Conservation (phyloP, 2,888 invertebrate species). For the Troides oblongomaculatus region DNA sequence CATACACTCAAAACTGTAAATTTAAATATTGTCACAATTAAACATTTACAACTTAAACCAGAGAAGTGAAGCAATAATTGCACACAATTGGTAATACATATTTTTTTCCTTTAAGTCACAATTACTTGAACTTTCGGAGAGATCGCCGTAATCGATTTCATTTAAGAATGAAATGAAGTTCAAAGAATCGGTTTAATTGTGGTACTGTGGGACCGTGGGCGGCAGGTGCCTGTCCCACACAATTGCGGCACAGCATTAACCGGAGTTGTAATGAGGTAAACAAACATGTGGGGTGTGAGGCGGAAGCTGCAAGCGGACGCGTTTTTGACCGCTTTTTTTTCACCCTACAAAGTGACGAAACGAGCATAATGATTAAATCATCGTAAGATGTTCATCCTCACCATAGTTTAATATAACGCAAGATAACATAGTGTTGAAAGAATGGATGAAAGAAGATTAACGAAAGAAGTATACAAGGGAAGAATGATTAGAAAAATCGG, state of each 20-base stretch:
- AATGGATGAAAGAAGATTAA: no score
- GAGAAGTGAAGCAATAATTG: slow-evolving; percentile 12
- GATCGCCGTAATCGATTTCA: slow-evolving; percentile 24
- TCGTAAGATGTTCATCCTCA: no score
- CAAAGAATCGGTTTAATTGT: slow-evolving; percentile 22
- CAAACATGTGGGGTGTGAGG: slow-evolving; percentile 47
- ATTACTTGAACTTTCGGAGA: slow-evolving; percentile 26
- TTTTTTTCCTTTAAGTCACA: slow-evolving; percentile 19
- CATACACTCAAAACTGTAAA: background rate
- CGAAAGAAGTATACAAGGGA: no score
- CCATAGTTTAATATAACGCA: no score
- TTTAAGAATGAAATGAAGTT: slow-evolving; percentile 24
- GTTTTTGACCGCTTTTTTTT: no score
- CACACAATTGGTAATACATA: slow-evolving; percentile 8
- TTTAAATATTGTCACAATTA: background rate
- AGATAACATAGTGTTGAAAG: no score
- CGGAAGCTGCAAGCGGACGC: slow-evolving; percentile 34
- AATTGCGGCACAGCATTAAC: slow-evolving; percentile 60
- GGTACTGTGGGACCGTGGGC: slow-evolving; percentile 27
- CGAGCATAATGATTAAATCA: no score
- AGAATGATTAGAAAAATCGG: no score
- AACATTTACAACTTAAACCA: slow-evolving; percentile 12
- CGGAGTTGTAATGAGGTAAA: slow-evolving; percentile 65
- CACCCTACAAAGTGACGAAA: no score
- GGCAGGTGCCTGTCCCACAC: slow-evolving; percentile 58